These are phyloP conservation scores for Microcebus lehilahytsara DNA, from an alignment of 2,113 vertebrate species.

Conservation along the genomic window DNA sequence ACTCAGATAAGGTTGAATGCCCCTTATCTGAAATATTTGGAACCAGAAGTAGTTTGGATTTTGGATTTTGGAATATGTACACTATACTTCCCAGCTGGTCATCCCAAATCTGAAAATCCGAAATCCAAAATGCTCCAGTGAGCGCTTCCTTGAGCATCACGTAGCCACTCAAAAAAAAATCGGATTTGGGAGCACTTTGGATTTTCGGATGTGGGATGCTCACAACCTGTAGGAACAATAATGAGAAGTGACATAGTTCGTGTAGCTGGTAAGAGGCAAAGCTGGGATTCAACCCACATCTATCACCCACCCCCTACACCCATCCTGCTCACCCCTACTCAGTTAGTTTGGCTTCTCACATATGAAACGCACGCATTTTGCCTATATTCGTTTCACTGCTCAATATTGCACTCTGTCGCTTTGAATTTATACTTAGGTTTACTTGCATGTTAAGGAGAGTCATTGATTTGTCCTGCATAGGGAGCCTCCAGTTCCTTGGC, in stretches of 20 bases:
- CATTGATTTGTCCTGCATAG: background rate
- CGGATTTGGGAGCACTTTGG: background rate
- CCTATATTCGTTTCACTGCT: background rate
- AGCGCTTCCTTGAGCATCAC: background rate
- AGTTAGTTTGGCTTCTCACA: background rate
- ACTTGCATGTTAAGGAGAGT: background rate
- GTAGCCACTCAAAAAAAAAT: background rate
- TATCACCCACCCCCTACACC: background rate
- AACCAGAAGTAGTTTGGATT: background rate
- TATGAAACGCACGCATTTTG: background rate
- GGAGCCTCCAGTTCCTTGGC: background rate
- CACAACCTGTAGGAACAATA: background rate
- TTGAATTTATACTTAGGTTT: background rate
- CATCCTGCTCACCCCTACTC: background rate
- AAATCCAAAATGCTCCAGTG: background rate
- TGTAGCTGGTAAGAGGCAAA: background rate
- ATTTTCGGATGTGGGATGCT: background rate
- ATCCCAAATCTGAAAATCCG: background rate
- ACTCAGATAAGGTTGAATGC: background rate
- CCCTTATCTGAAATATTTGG: background rate
- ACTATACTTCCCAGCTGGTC: background rate
- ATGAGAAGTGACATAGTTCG: background rate
- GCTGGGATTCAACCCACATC: background rate
- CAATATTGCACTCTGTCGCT: background rate
- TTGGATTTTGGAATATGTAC: background rate